phyloP scores from a whole-genome alignment of 2,113 vertebrate species.

The Lontra canadensis region DNA sequence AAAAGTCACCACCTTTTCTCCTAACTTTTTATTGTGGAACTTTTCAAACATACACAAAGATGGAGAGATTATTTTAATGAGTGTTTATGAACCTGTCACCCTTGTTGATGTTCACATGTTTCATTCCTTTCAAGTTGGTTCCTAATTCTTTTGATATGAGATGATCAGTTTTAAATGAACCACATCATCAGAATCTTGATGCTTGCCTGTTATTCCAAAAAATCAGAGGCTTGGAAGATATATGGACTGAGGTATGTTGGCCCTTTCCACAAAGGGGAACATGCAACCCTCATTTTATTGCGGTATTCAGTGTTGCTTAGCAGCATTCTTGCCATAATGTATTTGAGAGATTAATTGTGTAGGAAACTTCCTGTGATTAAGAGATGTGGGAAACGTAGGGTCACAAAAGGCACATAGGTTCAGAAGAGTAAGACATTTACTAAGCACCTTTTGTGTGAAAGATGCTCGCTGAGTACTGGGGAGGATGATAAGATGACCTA shows the following conservation, averaged over 20 bases:
- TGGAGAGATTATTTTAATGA: neutral
- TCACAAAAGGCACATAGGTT: neutral
- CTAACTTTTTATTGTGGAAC: neutral
- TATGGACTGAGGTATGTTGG: neutral
- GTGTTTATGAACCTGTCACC: neutral
- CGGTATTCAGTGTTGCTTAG: neutral
- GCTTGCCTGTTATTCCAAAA: neutral
- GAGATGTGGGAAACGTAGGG: neutral
- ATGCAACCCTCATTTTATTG: neutral
- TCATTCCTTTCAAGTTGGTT: neutral
- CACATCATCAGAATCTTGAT: neutral
- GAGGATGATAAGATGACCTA: neutral
- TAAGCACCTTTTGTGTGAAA: neutral
- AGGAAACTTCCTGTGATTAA: neutral
- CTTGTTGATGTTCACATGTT: neutral
- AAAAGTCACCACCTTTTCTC: neutral
- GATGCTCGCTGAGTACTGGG: neutral
- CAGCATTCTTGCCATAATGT: neutral
- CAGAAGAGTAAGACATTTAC: neutral
- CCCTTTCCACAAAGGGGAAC: neutral
- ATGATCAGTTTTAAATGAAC: slow-evolving; percentile 10
- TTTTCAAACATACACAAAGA: neutral
- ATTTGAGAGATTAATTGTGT: neutral
- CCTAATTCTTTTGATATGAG: neutral
- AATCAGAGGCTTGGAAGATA: neutral